Conservation (phyloP, 2,113 vertebrate species). For the Petaurus breviceps region DNA sequence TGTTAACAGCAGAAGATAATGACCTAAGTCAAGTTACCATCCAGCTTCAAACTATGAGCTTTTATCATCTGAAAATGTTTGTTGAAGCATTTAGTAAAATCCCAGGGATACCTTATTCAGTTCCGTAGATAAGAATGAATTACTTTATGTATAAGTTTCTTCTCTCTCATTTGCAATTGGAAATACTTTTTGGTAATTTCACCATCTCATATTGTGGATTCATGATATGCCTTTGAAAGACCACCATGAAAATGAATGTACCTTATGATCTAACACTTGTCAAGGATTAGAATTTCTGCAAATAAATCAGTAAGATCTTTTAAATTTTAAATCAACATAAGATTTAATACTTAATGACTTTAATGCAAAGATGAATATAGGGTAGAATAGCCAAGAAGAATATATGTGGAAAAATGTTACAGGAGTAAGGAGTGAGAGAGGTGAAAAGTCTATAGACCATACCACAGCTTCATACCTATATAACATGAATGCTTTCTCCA, state of each 20-base stretch:
- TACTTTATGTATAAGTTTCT: constrained; percentile 65
- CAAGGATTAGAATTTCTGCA: neutral
- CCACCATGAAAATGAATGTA: neutral
- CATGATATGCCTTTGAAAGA: neutral
- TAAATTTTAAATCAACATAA: neutral
- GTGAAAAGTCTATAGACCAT: neutral
- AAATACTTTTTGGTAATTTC: neutral
- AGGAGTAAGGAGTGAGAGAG: neutral
- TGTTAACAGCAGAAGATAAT: neutral
- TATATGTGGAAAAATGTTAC: neutral
- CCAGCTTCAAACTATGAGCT: constrained; percentile 29
- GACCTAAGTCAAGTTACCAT: neutral
- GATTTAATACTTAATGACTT: neutral
- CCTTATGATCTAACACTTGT: neutral
- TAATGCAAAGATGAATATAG: neutral
- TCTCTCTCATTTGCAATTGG: constrained; percentile 51
- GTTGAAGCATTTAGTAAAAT: constrained; percentile 33
- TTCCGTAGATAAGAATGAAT: constrained; percentile 59
- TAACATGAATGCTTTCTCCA: neutral
- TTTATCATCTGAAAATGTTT: constrained; percentile 7
- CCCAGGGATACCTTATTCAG: constrained; percentile 42
- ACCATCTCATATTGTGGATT: too few relatives aligned
- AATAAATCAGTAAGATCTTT: neutral
- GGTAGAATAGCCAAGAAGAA: neutral
- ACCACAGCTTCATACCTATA: neutral